These are phyloP conservation scores for Mechanitis messenoides DNA, from an alignment of 2,888 invertebrate species.

Conservation along the genomic window DNA sequence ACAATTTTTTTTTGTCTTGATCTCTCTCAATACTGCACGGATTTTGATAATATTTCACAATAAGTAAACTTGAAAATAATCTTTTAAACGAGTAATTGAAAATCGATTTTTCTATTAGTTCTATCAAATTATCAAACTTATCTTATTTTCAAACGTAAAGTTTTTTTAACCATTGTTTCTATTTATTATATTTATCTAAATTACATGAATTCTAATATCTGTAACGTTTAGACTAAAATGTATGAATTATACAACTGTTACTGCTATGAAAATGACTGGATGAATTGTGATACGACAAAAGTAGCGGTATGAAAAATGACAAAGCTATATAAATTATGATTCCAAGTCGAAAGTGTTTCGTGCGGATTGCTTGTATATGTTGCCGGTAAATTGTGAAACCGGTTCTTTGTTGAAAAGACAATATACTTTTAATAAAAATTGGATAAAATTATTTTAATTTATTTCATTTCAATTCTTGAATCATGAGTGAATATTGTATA, in stretches of 20 bases:
- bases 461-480: no score
- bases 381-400: not conserved
- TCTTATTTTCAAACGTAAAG: no score
- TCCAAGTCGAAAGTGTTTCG: conserved; percentile 42
- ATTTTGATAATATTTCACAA: no score
- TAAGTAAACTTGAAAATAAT: no score
- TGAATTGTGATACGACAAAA: conserved; percentile 48
- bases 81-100: no score
- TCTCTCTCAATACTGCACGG: no score
- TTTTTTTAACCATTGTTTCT: not conserved
- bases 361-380: conserved; percentile 5
- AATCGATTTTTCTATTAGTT: no score
- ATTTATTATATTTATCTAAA: not conserved
- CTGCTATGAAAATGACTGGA: conserved; percentile 36
- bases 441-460: no score
- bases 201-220: not conserved
- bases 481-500: no score
- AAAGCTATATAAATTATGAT: conserved; percentile 54
- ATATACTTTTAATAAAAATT: not conserved
- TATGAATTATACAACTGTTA: conserved; percentile 24
- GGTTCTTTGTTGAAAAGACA: not conserved
- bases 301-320: conserved; percentile 49
- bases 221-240: not conserved
- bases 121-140: no score
- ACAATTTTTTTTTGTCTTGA: no score